Conservation (phyloP, 1,140 invertebrate species). For the Brachionus asplanchnoidis region DNA sequence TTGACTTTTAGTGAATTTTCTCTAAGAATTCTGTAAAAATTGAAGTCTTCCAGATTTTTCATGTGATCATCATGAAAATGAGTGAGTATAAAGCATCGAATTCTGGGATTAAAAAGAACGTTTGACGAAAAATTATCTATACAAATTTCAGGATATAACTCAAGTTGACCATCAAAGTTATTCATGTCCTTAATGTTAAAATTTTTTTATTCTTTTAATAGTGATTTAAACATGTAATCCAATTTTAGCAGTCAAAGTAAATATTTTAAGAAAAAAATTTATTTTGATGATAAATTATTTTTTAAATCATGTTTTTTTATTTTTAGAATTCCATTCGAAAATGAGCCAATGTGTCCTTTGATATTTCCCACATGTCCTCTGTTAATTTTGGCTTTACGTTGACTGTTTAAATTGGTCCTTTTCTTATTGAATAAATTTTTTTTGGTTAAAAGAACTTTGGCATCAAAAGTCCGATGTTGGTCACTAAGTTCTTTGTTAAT, state of each 20-base stretch:
- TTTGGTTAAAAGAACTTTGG: background rate
- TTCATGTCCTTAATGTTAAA: background rate
- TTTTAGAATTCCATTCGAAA: conserved; percentile 35
- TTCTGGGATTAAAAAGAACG: background rate
- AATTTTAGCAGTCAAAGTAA: background rate
- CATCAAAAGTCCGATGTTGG: background rate
- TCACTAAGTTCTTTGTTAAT: background rate
- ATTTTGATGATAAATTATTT: background rate
- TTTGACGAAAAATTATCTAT: conserved; percentile 30
- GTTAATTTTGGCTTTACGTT: background rate
- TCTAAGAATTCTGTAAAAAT: background rate
- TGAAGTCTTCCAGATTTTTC: conserved; percentile 23
- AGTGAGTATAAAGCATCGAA: conserved; percentile 31
- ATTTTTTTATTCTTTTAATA: background rate
- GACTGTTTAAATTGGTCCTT: background rate
- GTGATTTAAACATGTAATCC: background rate
- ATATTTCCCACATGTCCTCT: conserved; percentile 30
- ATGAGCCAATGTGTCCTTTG: conserved; percentile 34
- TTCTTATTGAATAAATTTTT: background rate
- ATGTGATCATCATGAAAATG: conserved; percentile 41
- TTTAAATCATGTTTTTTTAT: conserved; percentile 22
- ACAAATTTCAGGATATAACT: conserved; percentile 32
- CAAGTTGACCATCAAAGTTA: conserved; percentile 24
- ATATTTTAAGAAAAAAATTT: background rate
- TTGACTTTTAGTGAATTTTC: background rate